Base-by-base conservation (phyloP, 1,140 invertebrate species). In the Bombus confusus region DNA sequence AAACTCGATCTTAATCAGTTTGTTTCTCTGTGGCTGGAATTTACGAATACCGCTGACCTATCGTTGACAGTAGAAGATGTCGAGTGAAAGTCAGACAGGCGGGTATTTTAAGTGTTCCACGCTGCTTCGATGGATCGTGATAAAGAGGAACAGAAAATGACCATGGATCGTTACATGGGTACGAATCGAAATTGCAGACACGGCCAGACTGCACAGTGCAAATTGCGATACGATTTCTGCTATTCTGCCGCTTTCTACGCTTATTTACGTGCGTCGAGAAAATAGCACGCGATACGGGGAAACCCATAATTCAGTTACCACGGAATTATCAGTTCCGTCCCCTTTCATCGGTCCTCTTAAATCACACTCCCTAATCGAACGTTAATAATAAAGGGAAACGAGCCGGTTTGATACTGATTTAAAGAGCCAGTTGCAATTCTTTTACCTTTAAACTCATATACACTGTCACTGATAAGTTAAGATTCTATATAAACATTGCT, bases 21-120 rank as follows among this genome's bases (percentile, higher is more conserved):
- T 64, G 47, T 52, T 52, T 52, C 47, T 31, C 3, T 1, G 1
- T 6, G 6, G 1, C 5, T 2, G 37, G 8, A 31, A 31, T 22
- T 13, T n/a, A n/a, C 18, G n/a, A 31, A 73, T 15, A 31, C 5
- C 28, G n/a, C n/a, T 31, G 41, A 47, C n/a, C 41, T 39, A 73
- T 22, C 71, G 41, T 28, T 39, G 9, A 15, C 43, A 85, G 83
- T 85, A 41, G 83, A 85, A 64, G 66, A 85, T 47, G 25, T 85
- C 83, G 37, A 72, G 41, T 64, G 66, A 79, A 59, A 79, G 83
- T 62, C 83, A 80, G 83, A 72, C 83, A 34, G 28, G 3, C 15
- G 37, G 31, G 34, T 31, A 28, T 57, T 64, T 41, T n/a, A n/a
- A 52, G n/a, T 22, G 52, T 31, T 31, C 12, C 28, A 28, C 10